Percentiles rank a stretch among this genome's conserved stretches.
Evolutionary conservation across 2,797 vertebrate species (phyloP).

Genomic region (Fistularia tabacaria): DNA sequence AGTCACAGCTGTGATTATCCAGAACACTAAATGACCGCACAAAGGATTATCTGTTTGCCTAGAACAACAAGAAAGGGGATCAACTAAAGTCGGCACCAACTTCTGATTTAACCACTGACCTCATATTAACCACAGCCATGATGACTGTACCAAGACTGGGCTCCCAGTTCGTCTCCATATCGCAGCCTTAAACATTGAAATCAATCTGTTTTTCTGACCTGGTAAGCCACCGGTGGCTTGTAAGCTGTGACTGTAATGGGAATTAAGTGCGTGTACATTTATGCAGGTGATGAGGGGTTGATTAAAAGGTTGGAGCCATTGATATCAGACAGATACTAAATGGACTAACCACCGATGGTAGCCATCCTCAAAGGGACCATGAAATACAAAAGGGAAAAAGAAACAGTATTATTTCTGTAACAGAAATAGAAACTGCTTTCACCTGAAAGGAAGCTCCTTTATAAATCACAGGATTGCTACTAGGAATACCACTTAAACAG

Average conservation of each 20-base stretch:
- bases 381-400: constrained; percentile 63
- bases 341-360: constrained; percentile 69
- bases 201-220: constrained; percentile 60
- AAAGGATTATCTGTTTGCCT: constrained; percentile 57
- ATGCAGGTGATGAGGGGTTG: constrained; percentile 40
- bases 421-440: constrained; percentile 58
- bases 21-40: constrained; percentile 72
- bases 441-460: constrained; percentile 53
- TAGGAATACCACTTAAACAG: constrained; percentile 11
- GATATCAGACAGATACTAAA: constrained; percentile 81
- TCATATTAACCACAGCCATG: constrained; percentile 45
- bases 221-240: constrained; percentile 42
- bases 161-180: constrained; percentile 43
- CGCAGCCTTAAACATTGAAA: constrained; percentile 31
- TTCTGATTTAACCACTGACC: constrained; percentile 55
- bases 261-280: constrained; percentile 16
- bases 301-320: constrained; percentile 73
- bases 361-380: constrained; percentile 72
- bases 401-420: constrained; percentile 56
- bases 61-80: constrained; percentile 52
- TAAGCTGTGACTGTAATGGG: constrained; percentile 44
- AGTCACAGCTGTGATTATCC: constrained; percentile 72
- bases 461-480: constrained; percentile 53
- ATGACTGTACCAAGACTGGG: constrained; percentile 45
- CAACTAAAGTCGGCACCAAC: constrained; percentile 42